Conservation (phyloP, 2,113 vertebrate genomes). For the Fukomys damarensis region DNA sequence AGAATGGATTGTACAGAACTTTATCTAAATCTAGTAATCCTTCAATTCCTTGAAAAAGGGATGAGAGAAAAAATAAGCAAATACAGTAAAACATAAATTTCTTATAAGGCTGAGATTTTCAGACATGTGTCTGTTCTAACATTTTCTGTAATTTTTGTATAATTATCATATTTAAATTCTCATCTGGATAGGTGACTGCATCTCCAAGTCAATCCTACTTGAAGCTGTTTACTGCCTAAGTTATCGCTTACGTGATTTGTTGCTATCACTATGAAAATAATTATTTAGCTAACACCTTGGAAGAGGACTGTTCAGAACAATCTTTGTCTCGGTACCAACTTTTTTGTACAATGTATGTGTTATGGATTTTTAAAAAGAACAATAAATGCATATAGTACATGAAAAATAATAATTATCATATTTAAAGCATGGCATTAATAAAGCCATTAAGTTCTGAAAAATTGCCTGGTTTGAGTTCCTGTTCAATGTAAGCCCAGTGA, state of each 20-base stretch:
- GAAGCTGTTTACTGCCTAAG: background rate
- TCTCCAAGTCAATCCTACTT: background rate
- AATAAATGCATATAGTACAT: background rate
- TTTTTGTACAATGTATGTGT: background rate
- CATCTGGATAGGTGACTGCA: background rate
- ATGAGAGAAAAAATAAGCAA: background rate
- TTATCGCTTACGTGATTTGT: background rate
- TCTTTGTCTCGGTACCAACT: background rate
- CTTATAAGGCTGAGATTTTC: background rate
- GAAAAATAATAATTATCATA: background rate
- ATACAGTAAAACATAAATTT: background rate
- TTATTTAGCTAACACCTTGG: background rate
- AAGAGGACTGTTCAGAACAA: background rate
- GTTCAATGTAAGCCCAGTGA: background rate
- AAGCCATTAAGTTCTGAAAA: background rate
- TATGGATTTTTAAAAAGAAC: background rate
- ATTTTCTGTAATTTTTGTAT: background rate
- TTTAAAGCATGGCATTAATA: background rate
- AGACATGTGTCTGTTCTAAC: background rate
- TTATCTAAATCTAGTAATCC: background rate
- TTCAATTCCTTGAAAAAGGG: background rate
- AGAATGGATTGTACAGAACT: fast-evolving
- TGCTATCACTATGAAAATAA: background rate
- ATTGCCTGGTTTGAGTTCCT: background rate
- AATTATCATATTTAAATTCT: background rate